Base-by-base conservation (phyloP, 92 coral and sea anemone genomes). In the Zoanthus gigantus region DNA sequence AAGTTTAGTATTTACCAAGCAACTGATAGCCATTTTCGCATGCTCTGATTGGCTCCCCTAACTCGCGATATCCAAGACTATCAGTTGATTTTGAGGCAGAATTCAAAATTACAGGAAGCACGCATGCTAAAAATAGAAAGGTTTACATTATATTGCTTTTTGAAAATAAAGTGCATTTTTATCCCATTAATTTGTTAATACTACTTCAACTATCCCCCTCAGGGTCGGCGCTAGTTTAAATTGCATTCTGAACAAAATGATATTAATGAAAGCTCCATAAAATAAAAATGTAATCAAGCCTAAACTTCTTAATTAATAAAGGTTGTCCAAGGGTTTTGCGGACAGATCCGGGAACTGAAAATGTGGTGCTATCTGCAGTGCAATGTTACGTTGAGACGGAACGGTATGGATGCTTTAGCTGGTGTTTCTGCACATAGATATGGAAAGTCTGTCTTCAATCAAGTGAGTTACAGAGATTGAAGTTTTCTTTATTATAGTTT, bases 311-410 rank as follows among this genome's bases (percentile, higher is more conserved):
- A 28, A 84, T 42, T 31, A 23, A 52, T 86, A 44, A 71, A 89
- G 92, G 92, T 7, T 89, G 88, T 54, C 92, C 88, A 28, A 61
- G 84, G 17, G 83, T 89, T 17, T 30, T 89, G 31, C 78, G 92
- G 72, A 89, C 92, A 1, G 92, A 83, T 77, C 92, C 92, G 23
- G 92, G 88, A 18, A 89, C 92, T 13, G 92, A 89, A 83, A 89
- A 83, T 80, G 83, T 76, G 67, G 42, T 89, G 78, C 11, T 89
- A 18, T 75, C 92, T 28, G 78, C 92, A 58, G 76, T 89, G 48
- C 92, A 89, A 67, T 89, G 92, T 77, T 23, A 83, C 84, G 8
- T 66, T 89, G 48, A 83, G 92, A 83, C 85, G 88, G 58, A 29
- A 83, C 76, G 92, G 37, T 15, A 31, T 15, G 8, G 92, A 89